Evolutionary conservation across 2,797 vertebrate genomes (phyloP), one percentile per base, ranked within the genome.

Genomic region (Lagocephalus sceleratus): DNA sequence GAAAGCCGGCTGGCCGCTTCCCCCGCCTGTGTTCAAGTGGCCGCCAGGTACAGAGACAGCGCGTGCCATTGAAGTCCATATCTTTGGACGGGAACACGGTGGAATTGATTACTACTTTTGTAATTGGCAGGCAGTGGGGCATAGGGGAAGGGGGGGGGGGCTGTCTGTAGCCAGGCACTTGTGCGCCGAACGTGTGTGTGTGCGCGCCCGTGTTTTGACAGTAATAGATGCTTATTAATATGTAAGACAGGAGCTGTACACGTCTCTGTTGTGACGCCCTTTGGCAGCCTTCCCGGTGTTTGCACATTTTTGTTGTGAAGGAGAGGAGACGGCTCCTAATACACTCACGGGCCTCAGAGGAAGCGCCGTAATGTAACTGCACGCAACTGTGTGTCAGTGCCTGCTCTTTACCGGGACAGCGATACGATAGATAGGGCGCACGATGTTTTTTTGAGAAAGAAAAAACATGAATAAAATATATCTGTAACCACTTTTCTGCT

Each of bases 41-140:
- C 75, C 83, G 79, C 78, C 85, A 81, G 81, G 82, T 83, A 78
- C 78, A 70, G 73, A 68, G 78, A 82, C 83, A 56, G 64, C 51
- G 39, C 35, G 81, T 85, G 85, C 85, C 79, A 87, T 76, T 86
- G 82, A 81, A 86, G 84, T 79, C 78, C 63, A 86, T 87, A 86
- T 89, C 84, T 84, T 68, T 57, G 74, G 81, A 84, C 49, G 62
- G 54, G 62, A 67, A 71, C 45, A 49, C 68, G 77, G 76, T 72
- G 75, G 76, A 83, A 88, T 89, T 89, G 88, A 89, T 89, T 85
- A 86, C 81, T 87, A 79, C 82, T 87, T 88, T 88, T 87, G 88
- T 87, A 89, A 87, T 87, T 88, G 83, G 85, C 88, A 85, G 74
- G 63, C 87, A 71, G 66, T 75, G 85, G 85, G 70, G 79, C 85